These are phyloP conservation scores for Tauraco hartlaubi DNA, from an alignment of 2,797 vertebrate species.

Conservation along the genomic window DNA sequence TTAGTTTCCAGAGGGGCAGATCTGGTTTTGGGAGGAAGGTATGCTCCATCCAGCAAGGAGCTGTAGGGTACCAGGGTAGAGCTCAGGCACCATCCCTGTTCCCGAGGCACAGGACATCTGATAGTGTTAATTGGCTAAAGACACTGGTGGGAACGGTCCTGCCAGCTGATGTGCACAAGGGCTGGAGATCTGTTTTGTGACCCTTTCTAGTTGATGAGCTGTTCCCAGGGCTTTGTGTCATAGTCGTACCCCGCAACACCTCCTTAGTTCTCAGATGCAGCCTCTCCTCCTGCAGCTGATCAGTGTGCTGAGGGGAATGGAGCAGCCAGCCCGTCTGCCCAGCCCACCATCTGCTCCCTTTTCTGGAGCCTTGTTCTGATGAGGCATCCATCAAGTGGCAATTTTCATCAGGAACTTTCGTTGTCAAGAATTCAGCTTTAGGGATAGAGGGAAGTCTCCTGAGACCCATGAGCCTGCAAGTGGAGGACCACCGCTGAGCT, in stretches of 20 bases:
- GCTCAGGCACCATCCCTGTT: background rate
- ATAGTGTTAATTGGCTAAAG: fast-evolving
- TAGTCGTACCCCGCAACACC: background rate
- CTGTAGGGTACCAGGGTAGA: background rate
- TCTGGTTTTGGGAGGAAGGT: background rate
- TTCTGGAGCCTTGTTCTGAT: background rate
- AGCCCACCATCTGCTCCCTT: background rate
- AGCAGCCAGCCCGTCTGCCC: background rate
- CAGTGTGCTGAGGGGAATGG: background rate
- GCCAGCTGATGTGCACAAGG: background rate
- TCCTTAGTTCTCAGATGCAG: background rate
- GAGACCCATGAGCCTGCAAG: background rate
- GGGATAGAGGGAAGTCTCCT: background rate
- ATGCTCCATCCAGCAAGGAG: background rate
- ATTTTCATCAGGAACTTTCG: background rate
- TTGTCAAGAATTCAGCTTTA: background rate
- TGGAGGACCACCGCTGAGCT: background rate
- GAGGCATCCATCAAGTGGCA: background rate
- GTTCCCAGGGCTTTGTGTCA: background rate
- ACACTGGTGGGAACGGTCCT: background rate
- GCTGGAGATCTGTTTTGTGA: background rate
- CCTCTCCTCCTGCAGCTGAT: background rate
- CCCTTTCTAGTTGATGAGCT: background rate
- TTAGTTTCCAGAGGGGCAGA: background rate
- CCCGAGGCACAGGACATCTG: fast-evolving